Evolutionary conservation across 2,888 invertebrate genomes (phyloP), one percentile per base, ranked within the genome.

Genomic region (Steromphala cineraria): DNA sequence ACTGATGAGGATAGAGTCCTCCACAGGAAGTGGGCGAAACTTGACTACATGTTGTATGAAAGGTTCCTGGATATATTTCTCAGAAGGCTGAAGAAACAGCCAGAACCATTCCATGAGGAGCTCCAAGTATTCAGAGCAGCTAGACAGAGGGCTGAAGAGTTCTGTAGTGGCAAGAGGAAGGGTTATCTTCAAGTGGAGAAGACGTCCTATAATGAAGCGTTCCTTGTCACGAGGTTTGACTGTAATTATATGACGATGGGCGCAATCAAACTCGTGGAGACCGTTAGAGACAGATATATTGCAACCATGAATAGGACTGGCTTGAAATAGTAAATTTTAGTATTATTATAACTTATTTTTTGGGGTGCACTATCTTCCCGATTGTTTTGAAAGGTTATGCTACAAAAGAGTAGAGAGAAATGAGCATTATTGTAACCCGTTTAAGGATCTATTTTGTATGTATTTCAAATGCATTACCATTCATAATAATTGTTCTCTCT

Each of bases 21-120:
- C 13, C 55, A 84, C n/a, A 76, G 53, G 62, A 67, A 79, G 13
- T 84, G 82, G 76, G 74, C 84, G 13, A 76, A 80, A 17, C 46
- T 85, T 19, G 85, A 85, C 28, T 55, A 67, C 46, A 82, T 81
- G n/a, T 13, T 85, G 15, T 85, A 85, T 78, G 28, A 83, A 7
- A 79, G 81, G 77, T 82, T 84, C 52, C 19, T 82, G 36, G 71
- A 77, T 46, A 56, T 81, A 36, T 82, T 84, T 53, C 75, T 81
- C 10, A 62, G 77, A 53, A 79, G 80, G 67, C 28, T 67, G n/a
- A 0, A 36, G 13, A 10, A 67, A 36, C 21, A 67, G 15, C 13
- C 8, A 13, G 31, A 67, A 36, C 28, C 15, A n/a, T 67, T 67
- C 31, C 31, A 67, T 31, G 28, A 67, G 1, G 67, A 67, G 28